Percentiles rank a stretch among this genome's conserved stretches.
phyloP scores from a whole-genome alignment of 2,888 invertebrate genomes.

The Palloptera scutellata region DNA sequence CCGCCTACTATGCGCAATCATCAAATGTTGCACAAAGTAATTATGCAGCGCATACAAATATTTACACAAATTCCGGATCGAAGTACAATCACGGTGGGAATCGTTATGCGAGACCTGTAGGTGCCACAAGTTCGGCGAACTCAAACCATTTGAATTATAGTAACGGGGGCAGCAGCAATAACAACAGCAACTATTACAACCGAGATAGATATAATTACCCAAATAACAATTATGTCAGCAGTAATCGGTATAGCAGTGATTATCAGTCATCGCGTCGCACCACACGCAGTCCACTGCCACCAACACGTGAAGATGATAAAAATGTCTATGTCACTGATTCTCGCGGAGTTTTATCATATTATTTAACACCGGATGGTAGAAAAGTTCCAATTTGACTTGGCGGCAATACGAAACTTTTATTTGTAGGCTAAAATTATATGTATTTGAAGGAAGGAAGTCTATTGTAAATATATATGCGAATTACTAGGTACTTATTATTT shows the following conservation, averaged over 20 bases:
- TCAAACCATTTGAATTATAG: not conserved
- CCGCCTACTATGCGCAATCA: too few relatives aligned
- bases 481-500: too few relatives aligned
- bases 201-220: constrained; percentile 46
- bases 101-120: not conserved
- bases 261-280: constrained; percentile 27
- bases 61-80: not conserved
- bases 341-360: constrained; percentile 59
- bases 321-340: constrained; percentile 61
- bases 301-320: constrained; percentile 48
- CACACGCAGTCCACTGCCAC: constrained; percentile 36
- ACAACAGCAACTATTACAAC: constrained; percentile 15
- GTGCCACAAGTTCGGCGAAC: not conserved
- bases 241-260: constrained; percentile 47
- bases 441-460: too few relatives aligned
- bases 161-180: constrained; percentile 2
- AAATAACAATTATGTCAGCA: constrained; percentile 47
- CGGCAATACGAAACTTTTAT: not conserved
- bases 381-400: constrained; percentile 52
- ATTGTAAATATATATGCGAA: too few relatives aligned
- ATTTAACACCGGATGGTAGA: constrained; percentile 55
- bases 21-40: not conserved
- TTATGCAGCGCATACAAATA: constrained; percentile 8
- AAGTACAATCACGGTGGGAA: constrained; percentile 1
- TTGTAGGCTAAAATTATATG: too few relatives aligned